Evolutionary conservation across 2,113 vertebrate genomes (phyloP).

Genomic region (Cettia cetti): DNA sequence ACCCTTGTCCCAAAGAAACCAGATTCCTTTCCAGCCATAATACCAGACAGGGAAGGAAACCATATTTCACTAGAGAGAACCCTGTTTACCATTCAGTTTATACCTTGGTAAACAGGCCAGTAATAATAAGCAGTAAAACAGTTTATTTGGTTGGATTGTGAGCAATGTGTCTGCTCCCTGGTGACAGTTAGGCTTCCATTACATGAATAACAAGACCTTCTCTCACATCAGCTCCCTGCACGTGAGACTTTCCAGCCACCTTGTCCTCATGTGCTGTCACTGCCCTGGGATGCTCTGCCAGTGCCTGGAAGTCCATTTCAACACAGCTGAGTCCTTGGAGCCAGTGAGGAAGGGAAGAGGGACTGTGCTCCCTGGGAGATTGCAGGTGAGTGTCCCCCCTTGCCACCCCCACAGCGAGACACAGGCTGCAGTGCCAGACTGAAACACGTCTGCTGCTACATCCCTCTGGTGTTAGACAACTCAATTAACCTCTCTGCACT

Average conservation of each 20-base stretch:
- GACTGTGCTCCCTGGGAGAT: not conserved
- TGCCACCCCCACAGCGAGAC: not conserved
- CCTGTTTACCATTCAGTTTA: not conserved
- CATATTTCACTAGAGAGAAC: not conserved
- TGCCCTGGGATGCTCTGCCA: not conserved
- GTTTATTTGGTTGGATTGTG: constrained; percentile 18
- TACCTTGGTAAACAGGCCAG: not conserved
- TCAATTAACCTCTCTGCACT: constrained; percentile 42
- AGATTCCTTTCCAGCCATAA: not conserved
- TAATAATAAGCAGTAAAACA: not conserved
- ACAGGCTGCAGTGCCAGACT: not conserved
- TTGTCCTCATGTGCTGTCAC: not conserved
- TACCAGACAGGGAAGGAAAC: not conserved
- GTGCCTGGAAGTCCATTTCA: not conserved
- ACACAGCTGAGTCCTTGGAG: not conserved
- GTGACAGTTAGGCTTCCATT: not conserved
- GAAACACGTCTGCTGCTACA: not conserved
- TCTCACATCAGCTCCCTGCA: not conserved
- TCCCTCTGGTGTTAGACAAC: not conserved
- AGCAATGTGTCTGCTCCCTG: not conserved
- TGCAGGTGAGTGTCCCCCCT: not conserved
- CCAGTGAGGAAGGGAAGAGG: not conserved
- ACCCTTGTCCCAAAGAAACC: not conserved
- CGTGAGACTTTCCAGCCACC: not conserved
- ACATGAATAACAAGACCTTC: not conserved